These are phyloP conservation scores for Ophion slaviceki DNA, from an alignment of 2,888 invertebrate species.

Conservation along the genomic window DNA sequence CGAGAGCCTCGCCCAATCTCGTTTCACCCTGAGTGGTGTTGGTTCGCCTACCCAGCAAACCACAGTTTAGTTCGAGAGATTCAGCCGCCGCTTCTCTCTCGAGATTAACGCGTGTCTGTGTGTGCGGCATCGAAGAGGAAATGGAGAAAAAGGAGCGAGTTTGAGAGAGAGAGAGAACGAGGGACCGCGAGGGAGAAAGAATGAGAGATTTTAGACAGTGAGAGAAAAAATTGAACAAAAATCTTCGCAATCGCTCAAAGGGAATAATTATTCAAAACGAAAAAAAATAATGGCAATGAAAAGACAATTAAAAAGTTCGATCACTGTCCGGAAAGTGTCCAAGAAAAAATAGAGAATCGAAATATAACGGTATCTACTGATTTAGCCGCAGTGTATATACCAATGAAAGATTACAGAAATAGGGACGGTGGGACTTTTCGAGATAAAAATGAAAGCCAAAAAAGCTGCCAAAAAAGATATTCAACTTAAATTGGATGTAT, in stretches of 20 bases:
- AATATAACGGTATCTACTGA: background rate
- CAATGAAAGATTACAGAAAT: too few species aligned
- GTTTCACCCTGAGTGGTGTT: slow-evolving; percentile 61
- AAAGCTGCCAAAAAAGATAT: too few species aligned
- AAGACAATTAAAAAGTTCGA: too few species aligned
- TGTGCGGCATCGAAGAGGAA: slow-evolving; percentile 69
- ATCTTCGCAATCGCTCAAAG: background rate
- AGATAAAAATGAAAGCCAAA: too few species aligned
- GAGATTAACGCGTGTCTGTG: slow-evolving; percentile 58
- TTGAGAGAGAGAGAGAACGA: background rate
- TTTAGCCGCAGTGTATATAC: too few species aligned
- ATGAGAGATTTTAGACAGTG: slow-evolving; percentile 20
- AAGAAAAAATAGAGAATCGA: too few species aligned
- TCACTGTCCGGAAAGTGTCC: too few species aligned
- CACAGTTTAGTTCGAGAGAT: slow-evolving; percentile 32
- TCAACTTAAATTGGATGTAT: too few species aligned
- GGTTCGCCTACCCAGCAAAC: slow-evolving; percentile 40
- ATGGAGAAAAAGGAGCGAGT: background rate
- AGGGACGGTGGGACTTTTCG: too few species aligned
- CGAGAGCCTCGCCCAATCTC: slow-evolving; percentile 73
- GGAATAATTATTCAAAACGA: background rate
- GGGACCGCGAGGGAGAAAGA: background rate
- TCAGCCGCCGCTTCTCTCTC: slow-evolving; percentile 64
- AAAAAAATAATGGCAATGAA: background rate
- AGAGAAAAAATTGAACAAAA: slow-evolving; percentile 56